Conservation (phyloP, 2,888 invertebrate genomes). For the Drosophila yooni region DNA sequence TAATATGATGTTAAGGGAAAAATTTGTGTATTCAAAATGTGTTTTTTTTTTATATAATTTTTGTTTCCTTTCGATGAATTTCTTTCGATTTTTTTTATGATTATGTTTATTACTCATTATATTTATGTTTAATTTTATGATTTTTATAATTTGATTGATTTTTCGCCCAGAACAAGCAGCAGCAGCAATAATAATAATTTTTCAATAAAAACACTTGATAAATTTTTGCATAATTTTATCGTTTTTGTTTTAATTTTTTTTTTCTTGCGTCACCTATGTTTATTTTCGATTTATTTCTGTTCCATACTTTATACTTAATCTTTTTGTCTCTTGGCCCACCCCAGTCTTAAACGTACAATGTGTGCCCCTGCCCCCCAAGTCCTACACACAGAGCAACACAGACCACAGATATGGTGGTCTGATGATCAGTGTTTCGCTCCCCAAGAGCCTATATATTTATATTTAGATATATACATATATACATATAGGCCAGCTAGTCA, state of each 20-base stretch:
- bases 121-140: conserved; percentile 69
- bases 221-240: conserved; percentile 60
- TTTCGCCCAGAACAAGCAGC: conserved; percentile 35
- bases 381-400: neutral
- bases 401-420: conserved; percentile 6
- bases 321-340: conserved; percentile 1
- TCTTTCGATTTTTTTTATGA: conserved; percentile 43
- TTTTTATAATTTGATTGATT: conserved; percentile 64
- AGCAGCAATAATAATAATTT: conserved; percentile 41
- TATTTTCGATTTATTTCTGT: conserved; percentile 37
- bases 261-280: conserved; percentile 30
- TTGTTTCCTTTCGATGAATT: conserved; percentile 30
- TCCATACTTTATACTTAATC: conserved; percentile 25
- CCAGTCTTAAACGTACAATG: conserved; percentile 22
- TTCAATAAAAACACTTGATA: conserved; percentile 67
- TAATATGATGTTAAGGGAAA: conserved; percentile 33
- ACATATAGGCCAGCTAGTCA: conserved; percentile 45
- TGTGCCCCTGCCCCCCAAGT: neutral
- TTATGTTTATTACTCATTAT: conserved; percentile 65
- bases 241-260: conserved; percentile 58
- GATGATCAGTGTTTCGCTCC: conserved; percentile 8
- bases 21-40: conserved; percentile 39
- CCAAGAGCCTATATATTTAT: neutral
- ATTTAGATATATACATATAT: neutral
- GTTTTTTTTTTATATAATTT: conserved; percentile 37